Evolutionary conservation across 2,888 invertebrate genomes (phyloP), one percentile per base, ranked within the genome.

Genomic region (Torymus aiolomorphi): DNA sequence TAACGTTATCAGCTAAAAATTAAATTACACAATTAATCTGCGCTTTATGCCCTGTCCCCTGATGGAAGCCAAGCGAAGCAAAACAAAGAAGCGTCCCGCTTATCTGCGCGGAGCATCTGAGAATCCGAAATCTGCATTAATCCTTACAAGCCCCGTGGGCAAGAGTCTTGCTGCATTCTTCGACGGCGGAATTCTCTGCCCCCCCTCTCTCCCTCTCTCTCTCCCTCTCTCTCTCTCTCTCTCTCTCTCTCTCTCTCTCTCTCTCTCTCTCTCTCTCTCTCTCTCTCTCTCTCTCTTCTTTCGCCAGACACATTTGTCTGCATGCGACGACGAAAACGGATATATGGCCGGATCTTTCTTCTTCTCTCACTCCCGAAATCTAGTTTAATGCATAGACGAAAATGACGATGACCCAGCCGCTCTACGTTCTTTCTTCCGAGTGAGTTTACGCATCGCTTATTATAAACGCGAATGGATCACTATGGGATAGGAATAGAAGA

Each of bases 101-200:
- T 56, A 56, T 56, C 56, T 56, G 5, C 56, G n/a, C 14, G 56
- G 42, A 56, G 13, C 14, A 56, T 56, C 56, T 14, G 14, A 56
- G 56, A 56, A 56, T 56, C 56, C 56, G 56, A 56, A 56, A 56
- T 16, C 56, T 56, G 56, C 56, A 56, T 56, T 56, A 56, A 56
- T 56, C 56, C 56, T 5, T 42, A 42, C 42, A 42, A 42, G 42
- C 42, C 42, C 42, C 42, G 42, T 42, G 42, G 42, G 42, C 42
- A 42, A 42, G 42, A 56, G 56, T 16, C 56, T 16, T 16, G 56
- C 56, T 56, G 56, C 56, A 56, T 56, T 56, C 56, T 16, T 56
- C 56, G 14, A 56, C n/a, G 56, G 16, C 56, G n/a, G 16, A 56
- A 56, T 42, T 42, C 8, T 24, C 24, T 24, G 24, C n/a, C n/a